A percentile compares a stretch with the other conserved stretches of the same genome.
phyloP scores from a whole-genome alignment of 2,113 vertebrate species.

The Sisor rabdophorus region DNA sequence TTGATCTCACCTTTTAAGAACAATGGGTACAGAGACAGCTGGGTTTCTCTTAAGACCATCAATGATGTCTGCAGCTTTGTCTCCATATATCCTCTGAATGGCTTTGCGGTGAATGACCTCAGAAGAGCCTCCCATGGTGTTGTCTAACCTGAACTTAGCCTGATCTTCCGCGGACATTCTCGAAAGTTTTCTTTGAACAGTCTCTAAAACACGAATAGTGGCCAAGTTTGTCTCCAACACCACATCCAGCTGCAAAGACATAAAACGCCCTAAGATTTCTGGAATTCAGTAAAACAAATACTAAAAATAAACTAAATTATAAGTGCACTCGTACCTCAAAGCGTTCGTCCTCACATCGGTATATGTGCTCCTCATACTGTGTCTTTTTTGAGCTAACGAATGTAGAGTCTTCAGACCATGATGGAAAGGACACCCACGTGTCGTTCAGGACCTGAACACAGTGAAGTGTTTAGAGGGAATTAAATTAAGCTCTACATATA shows the following conservation, averaged over 20 bases:
- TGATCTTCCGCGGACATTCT: conserved; percentile 96
- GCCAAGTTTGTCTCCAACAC: conserved; percentile 96
- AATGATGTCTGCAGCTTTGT: conserved; percentile 92
- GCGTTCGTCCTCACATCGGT: conserved; percentile 95
- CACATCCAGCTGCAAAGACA: conserved; percentile 83
- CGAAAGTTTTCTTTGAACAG: conserved; percentile 90
- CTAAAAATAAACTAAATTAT: background rate
- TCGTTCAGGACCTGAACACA: conserved; percentile 87
- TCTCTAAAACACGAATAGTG: conserved; percentile 89
- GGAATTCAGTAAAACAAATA: background rate
- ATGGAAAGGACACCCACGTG: conserved; percentile 97
- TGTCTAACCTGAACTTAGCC: conserved; percentile 93
- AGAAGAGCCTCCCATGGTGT: conserved; percentile 90
- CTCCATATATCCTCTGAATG: conserved; percentile 98
- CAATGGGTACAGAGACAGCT: conserved; percentile 88
- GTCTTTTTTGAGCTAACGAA: conserved; percentile 99
- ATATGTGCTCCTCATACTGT: conserved; percentile 98
- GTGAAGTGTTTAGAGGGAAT: background rate
- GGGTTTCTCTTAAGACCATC: conserved; percentile 95
- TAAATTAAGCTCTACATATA: too few species aligned
- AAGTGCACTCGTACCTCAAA: conserved; percentile 81
- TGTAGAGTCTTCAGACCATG: conserved; percentile 98
- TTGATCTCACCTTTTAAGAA: conserved; percentile 84
- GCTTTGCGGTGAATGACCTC: conserved; percentile 98
- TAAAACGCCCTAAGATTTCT: background rate